A percentile compares a stretch with the other conserved stretches of the same genome.
Evolutionary conservation across 2,797 vertebrate species (phyloP).

Genomic region (Cichlasoma orientale): DNA sequence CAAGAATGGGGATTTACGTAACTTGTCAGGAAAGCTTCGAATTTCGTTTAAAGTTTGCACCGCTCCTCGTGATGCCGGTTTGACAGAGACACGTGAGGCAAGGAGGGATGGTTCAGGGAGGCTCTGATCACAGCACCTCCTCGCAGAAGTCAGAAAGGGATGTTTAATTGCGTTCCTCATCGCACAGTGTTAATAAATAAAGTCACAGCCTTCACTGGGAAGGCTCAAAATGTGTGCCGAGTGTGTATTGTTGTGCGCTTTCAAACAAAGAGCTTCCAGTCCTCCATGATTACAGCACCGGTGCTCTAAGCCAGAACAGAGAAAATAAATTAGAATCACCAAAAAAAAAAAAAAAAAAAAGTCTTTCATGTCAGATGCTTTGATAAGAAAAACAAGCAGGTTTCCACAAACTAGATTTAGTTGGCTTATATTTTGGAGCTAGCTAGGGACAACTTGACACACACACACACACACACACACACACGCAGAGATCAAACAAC

Average conservation of each 20-base stretch:
- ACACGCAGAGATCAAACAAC: conserved; percentile 35
- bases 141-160: conserved; percentile 63
- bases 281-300: conserved; percentile 67
- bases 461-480: background rate
- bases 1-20: conserved; percentile 45
- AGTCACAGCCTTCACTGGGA: conserved; percentile 57
- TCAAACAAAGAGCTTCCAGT: conserved; percentile 69
- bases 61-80: conserved; percentile 9
- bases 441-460: conserved; percentile 61
- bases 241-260: conserved; percentile 32
- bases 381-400: conserved; percentile 72
- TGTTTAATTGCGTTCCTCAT: conserved; percentile 72
- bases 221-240: conserved; percentile 27
- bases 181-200: conserved; percentile 69
- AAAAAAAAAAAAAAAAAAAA: conserved; percentile 49
- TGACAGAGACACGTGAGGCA: conserved; percentile 42
- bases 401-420: conserved; percentile 63
- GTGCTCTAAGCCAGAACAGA: conserved; percentile 65
- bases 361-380: conserved; percentile 76
- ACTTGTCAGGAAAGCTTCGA: conserved; percentile 44
- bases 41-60: conserved; percentile 51
- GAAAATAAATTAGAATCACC: conserved; percentile 69
- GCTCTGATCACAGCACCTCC: conserved; percentile 64
- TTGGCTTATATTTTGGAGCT: conserved; percentile 40
- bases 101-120: conserved; percentile 35